Conservation (phyloP, 2,888 invertebrate genomes). For the Chymomyza procnemis region DNA sequence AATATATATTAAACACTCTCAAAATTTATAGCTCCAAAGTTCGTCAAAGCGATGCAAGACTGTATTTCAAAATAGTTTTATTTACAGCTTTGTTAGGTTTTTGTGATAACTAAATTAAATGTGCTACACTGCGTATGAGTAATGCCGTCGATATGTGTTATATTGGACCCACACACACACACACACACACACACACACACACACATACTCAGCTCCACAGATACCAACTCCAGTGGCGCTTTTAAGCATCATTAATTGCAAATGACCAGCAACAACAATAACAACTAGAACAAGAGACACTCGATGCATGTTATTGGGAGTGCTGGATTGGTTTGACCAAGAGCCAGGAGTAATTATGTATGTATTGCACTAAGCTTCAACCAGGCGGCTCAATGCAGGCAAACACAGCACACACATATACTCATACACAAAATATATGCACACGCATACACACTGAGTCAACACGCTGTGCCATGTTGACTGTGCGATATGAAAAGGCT, state of each 20-base stretch:
- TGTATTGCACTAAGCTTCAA: constrained; percentile 22
- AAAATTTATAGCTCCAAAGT: background rate
- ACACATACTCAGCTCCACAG: constrained; percentile 26
- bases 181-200: constrained; percentile 18
- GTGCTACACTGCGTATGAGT: constrained; percentile 56
- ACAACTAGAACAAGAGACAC: background rate
- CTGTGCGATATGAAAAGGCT: background rate
- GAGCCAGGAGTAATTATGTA: constrained; percentile 58
- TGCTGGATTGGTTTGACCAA: background rate
- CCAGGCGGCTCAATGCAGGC: background rate
- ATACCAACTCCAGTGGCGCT: constrained; percentile 18
- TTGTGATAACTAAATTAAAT: constrained; percentile 48
- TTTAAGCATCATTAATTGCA: constrained; percentile 64
- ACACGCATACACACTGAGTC: background rate
- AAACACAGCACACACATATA: background rate
- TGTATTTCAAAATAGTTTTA: constrained; percentile 15
- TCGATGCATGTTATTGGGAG: background rate
- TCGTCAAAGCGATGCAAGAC: background rate
- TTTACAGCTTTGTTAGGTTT: constrained; percentile 25
- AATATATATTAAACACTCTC: too few species aligned
- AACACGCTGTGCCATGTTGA: background rate
- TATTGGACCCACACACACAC: constrained; percentile 21
- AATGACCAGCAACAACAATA: background rate
- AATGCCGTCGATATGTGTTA: constrained; percentile 42
- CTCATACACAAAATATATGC: background rate